Conservation (phyloP, 2,888 invertebrate genomes). For the Pristionchus japonicus region DNA sequence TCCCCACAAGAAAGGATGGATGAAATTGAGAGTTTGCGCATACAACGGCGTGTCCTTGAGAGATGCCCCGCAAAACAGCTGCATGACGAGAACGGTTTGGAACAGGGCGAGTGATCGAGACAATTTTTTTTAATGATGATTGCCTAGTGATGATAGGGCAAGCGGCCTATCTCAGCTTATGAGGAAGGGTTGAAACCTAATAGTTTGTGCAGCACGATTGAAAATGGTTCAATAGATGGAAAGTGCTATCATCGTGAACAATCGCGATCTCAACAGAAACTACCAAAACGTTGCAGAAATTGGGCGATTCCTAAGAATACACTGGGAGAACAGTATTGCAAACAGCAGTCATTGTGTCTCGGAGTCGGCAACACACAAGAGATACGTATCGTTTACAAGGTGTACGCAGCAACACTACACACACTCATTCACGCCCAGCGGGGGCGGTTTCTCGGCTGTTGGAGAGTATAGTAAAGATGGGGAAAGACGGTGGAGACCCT, state of each 20-base stretch:
- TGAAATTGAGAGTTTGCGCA: neutral
- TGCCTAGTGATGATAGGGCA: too few species aligned
- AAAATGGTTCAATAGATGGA: too few species aligned
- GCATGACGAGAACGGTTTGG: neutral
- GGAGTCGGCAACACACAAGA: neutral
- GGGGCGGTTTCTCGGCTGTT: conserved; percentile 3
- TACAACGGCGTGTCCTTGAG: neutral
- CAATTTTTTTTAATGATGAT: too few species aligned
- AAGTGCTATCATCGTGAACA: too few species aligned
- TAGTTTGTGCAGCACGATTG: too few species aligned
- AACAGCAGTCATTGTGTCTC: neutral
- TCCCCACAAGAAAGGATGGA: neutral
- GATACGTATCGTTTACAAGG: neutral
- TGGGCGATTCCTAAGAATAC: neutral
- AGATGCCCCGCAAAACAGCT: neutral
- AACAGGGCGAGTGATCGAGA: too few species aligned
- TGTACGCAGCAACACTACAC: neutral
- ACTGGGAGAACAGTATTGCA: neutral
- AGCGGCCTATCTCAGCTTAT: too few species aligned
- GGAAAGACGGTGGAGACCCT: neutral
- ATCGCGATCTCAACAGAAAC: too few species aligned
- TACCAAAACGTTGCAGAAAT: too few species aligned
- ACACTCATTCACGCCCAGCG: neutral
- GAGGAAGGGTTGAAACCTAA: too few species aligned
- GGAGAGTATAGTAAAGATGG: neutral